Percentiles rank a stretch among this genome's conserved stretches.
Evolutionary conservation across 2,797 vertebrate genomes (phyloP).

Genomic region (Mormyrops attenuatus): DNA sequence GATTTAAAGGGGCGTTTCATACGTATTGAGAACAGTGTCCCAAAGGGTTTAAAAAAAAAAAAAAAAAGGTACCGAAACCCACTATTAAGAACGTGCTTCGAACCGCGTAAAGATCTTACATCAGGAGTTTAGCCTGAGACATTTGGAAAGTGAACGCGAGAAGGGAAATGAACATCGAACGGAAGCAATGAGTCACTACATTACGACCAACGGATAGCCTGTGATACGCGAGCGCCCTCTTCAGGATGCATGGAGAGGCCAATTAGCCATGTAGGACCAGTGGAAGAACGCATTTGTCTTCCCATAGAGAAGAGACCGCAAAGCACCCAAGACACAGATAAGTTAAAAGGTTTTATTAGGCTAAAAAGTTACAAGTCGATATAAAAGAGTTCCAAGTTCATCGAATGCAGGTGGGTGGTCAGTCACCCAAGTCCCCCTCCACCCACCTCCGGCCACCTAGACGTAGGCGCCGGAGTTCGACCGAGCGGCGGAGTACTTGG

Average conservation of each 20-base stretch:
- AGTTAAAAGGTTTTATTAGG: neutral
- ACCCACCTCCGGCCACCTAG: neutral
- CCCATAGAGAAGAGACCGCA: neutral
- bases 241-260: neutral
- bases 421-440: neutral
- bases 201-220: neutral
- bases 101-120: neutral
- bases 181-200: neutral
- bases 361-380: neutral
- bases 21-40: neutral
- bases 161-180: neutral
- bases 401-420: neutral
- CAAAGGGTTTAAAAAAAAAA: too few relatives aligned
- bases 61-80: too few relatives aligned
- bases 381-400: neutral
- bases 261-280: neutral
- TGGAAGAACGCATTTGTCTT: neutral
- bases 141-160: neutral
- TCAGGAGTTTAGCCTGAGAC: neutral
- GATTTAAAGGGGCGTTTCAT: neutral
- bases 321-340: neutral
- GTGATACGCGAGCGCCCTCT: neutral
- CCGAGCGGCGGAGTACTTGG: constrained; percentile 51
- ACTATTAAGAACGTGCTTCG: neutral
- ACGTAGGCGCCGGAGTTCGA: constrained; percentile 42